Percentiles rank a stretch among this genome's conserved stretches.
Evolutionary conservation across 2,113 vertebrate genomes (phyloP).

Genomic region (Sardina pilchardus): DNA sequence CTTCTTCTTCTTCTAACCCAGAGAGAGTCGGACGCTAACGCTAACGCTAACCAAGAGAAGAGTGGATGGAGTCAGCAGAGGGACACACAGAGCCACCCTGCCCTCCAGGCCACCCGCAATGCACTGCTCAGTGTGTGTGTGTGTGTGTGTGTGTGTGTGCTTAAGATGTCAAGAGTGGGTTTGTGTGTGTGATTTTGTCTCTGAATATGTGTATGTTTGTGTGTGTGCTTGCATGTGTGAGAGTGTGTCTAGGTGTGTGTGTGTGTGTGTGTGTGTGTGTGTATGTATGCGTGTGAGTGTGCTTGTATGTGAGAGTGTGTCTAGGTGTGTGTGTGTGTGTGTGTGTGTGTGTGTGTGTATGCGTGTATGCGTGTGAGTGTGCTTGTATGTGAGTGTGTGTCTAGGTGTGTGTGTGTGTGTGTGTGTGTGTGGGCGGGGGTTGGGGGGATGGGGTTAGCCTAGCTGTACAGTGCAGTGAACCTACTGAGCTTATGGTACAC

Average conservation of each 20-base stretch:
- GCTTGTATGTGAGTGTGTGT: too few species aligned
- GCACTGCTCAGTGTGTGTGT: neutral
- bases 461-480: slow-evolving; percentile 48
- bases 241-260: too few species aligned
- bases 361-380: neutral
- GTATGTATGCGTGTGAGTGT: neutral
- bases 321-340: neutral
- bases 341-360: neutral
- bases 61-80: slow-evolving; percentile 55
- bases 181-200: neutral
- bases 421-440: neutral
- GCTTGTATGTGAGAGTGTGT: neutral
- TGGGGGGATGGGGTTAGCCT: too few species aligned
- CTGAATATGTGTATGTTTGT: neutral
- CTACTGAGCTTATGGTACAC: slow-evolving; percentile 93
- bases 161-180: neutral
- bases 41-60: slow-evolving; percentile 60
- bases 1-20: slow-evolving; percentile 71
- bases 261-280: too few species aligned
- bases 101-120: neutral
- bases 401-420: neutral
- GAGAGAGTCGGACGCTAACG: slow-evolving; percentile 67
- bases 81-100: slow-evolving; percentile 71
- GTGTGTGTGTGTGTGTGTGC: neutral
- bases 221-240: neutral